Base-by-base conservation (phyloP, 2,113 vertebrate species). In the Eclectus roratus region DNA sequence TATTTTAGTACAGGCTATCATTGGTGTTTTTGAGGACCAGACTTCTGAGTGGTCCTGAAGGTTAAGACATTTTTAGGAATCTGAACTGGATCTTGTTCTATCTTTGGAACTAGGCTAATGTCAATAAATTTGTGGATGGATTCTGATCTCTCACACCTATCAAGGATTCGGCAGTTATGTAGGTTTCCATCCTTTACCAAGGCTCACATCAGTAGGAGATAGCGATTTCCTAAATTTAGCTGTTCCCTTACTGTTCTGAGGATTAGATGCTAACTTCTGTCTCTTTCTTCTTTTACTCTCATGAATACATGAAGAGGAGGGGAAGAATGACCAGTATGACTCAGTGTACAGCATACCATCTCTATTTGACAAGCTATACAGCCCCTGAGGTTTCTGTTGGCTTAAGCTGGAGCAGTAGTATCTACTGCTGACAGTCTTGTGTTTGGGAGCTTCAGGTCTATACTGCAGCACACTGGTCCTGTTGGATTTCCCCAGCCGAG, bases 391-490 rank as follows among this genome's bases (percentile, higher is more conserved):
- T 94, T 50, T 46, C 50, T 78, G 33, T 81, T 68, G 37, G 60
- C 64, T 78, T 25, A 21, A 7, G 49, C 39, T 85, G 35, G 44
- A 85, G 61, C 83, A 21, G 27, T 28, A 20, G 7, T 24, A 29
- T 33, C 53, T 2, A 69, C 44, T 25, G 37, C 64, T 86, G 80
- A 43, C 29, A 33, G 68, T 49, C 31, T 61, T 44, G 33, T 52
- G n/a, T 61, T 56, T 60, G 58, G 55, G 33, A 77, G 49, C 63
- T 87, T 29, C 47, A 68, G 71, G 33, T 92, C 49, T 43, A 1
- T 2, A 0, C n/a, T 49, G 77, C 56, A 33, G 29, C 29, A 35
- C 16, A 13, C 14, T 3, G 0, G 2, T 46, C 60, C 24, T 58
- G 21, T 17, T 68, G 84, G 28, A 33, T 92, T 83, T 50, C 17